Base-by-base conservation (phyloP, 2,888 invertebrate species). In the Lamproptera curius region DNA sequence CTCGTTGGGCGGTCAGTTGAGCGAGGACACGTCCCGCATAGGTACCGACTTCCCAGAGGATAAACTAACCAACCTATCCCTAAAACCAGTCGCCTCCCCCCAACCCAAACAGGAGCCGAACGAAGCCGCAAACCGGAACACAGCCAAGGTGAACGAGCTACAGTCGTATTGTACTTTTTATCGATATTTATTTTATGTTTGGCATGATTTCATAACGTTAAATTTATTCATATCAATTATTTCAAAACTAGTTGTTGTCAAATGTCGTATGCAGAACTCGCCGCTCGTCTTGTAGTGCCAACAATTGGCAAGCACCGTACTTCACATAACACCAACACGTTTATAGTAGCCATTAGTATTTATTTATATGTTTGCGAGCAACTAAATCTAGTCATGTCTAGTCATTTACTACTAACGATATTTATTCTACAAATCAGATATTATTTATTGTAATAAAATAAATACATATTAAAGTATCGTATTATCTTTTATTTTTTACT, bases 81-180 rank as follows among this genome's bases (percentile, higher is more conserved):
- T 71, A 65, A 76, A 73, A 68, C 86, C 88, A 72, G 76, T 71
- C 55, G 73, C 73, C 80, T 73, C 59, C 63, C 70, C 81, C 77
- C 60, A 67, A 70, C 70, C 85, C 76, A 66, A 59, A 77, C 85
- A 86, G 85, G 84, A 81, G 74, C 76, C 68, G 70, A 62, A 55
- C 54, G 67, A 62, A 53, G 67, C 59, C 50, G 53, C 69, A 60
- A 61, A 67, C 67, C 69, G 55, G 74, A 76, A 71, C 72, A 77
- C 74, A 63, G 64, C 80, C 76, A 87, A 87, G 87, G 87, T 87
- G 87, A 87, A 75, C 83, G 80, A 81, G 73, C 67, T 64, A 73
- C 83, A 80, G 74, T 82, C 85, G 84, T 87, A 86, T 82, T 82
- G 86, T 87, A 86, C 76, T 73, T 78, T 78, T 77, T 80, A 83